phyloP scores from a whole-genome alignment of 2,888 invertebrate species.

The Pachydiplax longipennis region DNA sequence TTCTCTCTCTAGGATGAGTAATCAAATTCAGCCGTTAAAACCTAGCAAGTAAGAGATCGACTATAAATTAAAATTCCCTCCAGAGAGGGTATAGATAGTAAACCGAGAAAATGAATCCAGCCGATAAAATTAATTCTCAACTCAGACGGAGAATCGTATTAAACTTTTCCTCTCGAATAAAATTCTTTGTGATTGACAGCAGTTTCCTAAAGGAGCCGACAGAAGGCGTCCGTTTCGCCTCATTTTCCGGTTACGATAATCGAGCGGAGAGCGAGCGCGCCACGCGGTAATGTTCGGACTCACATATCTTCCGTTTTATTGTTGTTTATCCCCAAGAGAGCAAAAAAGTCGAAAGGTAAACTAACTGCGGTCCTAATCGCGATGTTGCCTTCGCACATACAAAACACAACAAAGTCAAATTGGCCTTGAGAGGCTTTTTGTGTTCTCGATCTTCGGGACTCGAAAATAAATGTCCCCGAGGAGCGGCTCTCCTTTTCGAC shows the following conservation, averaged over 20 bases:
- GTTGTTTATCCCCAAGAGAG: background rate
- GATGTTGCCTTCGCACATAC: background rate
- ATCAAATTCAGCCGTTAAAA: too few species aligned
- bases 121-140: too few species aligned
- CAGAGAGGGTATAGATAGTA: too few species aligned
- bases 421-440: background rate
- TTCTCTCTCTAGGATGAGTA: too few species aligned
- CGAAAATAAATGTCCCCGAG: background rate
- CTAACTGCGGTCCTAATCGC: background rate
- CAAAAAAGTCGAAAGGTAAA: background rate
- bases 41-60: too few species aligned
- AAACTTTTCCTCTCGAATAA: too few species aligned
- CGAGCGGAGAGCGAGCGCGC: background rate
- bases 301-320: background rate
- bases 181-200: background rate
- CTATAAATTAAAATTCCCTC: too few species aligned
- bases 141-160: too few species aligned
- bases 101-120: too few species aligned
- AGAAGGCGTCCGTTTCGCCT: background rate
- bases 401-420: background rate
- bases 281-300: background rate
- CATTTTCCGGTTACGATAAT: background rate
- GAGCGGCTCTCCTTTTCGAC: background rate
- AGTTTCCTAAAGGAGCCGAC: background rate
- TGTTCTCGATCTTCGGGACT: background rate